phyloP scores from a whole-genome alignment of 2,113 vertebrate species.

The Pseudorectes ferrugineus region DNA sequence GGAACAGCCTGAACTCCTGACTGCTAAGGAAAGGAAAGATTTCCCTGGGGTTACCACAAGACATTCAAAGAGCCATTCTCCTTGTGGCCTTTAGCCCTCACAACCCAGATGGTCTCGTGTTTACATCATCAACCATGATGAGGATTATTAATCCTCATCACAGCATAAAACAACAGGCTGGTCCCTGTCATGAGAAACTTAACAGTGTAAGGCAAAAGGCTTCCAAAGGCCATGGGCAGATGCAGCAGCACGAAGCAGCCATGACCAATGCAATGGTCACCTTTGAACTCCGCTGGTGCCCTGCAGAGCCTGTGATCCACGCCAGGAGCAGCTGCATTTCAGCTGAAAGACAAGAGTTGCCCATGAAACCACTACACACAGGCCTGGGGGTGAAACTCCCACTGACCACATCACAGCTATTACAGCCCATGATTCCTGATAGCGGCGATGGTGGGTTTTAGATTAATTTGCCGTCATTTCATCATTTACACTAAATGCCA shows the following conservation, averaged over 20 bases:
- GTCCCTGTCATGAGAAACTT: neutral
- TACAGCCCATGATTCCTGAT: neutral
- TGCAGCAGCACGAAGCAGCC: neutral
- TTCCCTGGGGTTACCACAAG: neutral
- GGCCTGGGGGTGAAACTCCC: neutral
- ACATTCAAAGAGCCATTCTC: neutral
- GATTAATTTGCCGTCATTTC: conserved; percentile 43
- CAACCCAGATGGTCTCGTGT: neutral
- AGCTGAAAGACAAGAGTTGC: neutral
- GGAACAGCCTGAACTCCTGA: neutral
- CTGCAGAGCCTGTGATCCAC: neutral
- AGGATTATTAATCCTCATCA: neutral
- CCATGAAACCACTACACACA: neutral
- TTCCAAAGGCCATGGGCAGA: neutral
- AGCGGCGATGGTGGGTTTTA: neutral
- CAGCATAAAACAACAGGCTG: neutral
- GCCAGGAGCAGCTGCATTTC: neutral
- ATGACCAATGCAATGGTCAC: neutral
- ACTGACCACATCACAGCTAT: neutral
- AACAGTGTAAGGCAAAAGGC: neutral
- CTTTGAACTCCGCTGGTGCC: neutral
- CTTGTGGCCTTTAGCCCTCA: neutral
- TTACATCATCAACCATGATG: neutral
- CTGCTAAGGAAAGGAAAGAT: neutral
- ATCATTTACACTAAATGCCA: conserved; percentile 44